Conservation (phyloP, 1,140 invertebrate genomes). For the Acromyrmex charruanus region DNA sequence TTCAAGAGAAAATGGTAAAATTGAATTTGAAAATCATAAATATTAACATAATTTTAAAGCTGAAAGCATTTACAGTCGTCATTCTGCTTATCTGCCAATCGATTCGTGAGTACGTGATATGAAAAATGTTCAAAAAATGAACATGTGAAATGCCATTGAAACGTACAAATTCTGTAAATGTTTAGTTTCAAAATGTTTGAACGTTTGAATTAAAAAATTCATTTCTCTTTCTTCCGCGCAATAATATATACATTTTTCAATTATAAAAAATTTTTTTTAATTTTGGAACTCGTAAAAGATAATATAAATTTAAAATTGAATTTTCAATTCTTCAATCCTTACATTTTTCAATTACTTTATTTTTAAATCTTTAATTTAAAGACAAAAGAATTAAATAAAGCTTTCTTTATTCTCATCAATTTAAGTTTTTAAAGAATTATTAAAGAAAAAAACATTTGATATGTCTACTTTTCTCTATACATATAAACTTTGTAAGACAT, state of each 20-base stretch:
- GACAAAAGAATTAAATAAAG: not conserved
- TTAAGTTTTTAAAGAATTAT: not conserved
- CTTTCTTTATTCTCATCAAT: not conserved
- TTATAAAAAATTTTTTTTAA: not conserved
- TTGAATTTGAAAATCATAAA: conserved; percentile 34
- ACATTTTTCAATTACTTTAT: not conserved
- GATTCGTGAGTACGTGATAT: conserved; percentile 17
- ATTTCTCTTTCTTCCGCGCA: not conserved
- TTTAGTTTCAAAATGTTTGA: not conserved
- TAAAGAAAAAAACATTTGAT: not conserved
- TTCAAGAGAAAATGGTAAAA: not conserved
- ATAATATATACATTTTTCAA: not conserved
- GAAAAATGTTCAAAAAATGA: not conserved
- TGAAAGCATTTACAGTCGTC: conserved; percentile 7
- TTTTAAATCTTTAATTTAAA: not conserved
- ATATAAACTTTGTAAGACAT: not conserved
- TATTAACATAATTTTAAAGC: conserved; percentile 41
- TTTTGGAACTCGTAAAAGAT: not conserved
- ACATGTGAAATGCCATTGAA: not conserved
- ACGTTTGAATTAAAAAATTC: not conserved
- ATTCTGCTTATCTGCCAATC: not conserved
- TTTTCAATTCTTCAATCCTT: not conserved
- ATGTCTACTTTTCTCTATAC: not conserved
- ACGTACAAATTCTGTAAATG: not conserved
- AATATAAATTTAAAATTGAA: not conserved